These are phyloP conservation scores for Deroptyus accipitrinus DNA, from an alignment of 2,113 vertebrate species.

Conservation along the genomic window DNA sequence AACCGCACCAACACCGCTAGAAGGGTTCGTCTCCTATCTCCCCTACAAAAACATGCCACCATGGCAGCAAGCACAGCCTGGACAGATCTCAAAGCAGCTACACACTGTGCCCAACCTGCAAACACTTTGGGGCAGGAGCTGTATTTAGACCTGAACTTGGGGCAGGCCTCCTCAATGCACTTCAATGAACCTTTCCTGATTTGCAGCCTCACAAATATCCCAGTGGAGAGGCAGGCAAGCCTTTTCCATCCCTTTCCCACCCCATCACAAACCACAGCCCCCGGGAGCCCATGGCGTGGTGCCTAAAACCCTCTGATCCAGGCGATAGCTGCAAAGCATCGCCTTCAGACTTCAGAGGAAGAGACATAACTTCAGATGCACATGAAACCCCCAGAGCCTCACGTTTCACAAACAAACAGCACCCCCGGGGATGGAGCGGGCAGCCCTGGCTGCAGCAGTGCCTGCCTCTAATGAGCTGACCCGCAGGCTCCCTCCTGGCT, in stretches of 20 bases:
- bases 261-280: not conserved
- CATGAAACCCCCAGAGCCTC: not conserved
- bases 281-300: accelerated
- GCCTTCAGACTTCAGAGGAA: not conserved
- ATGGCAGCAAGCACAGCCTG: accelerated
- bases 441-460: not conserved
- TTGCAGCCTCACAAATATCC: accelerated
- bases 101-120: accelerated
- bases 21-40: not conserved
- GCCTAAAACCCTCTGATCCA: not conserved
- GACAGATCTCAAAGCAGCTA: not conserved
- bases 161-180: not conserved
- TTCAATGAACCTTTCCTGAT: not conserved
- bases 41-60: not conserved
- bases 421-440: accelerated
- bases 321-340: not conserved
- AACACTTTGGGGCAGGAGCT: not conserved
- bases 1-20: not conserved
- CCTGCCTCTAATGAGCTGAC: constrained; percentile 20
- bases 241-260: not conserved
- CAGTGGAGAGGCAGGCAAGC: accelerated
- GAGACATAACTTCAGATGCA: not conserved
- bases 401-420: not conserved
- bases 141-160: not conserved
- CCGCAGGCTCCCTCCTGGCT: not conserved